phyloP scores from a whole-genome alignment of 2,797 vertebrate species.

The Sphaeramia orbicularis region DNA sequence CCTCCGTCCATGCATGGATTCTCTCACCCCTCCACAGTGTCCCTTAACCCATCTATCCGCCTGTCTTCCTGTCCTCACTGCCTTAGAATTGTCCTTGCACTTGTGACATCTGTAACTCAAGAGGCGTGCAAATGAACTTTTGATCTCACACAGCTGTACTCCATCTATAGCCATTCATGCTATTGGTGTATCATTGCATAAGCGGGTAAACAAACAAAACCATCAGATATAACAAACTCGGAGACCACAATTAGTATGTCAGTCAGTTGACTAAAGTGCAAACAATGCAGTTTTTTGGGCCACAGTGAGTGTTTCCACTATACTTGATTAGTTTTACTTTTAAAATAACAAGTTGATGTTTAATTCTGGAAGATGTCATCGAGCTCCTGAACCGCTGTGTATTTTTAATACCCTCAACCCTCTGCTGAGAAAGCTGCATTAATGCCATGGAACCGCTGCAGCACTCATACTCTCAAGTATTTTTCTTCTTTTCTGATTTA shows the following conservation, averaged over 20 bases:
- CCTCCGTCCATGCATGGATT: constrained; percentile 30
- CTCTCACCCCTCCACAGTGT: constrained; percentile 27
- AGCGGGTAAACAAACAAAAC: constrained; percentile 38
- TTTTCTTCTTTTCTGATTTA: background rate
- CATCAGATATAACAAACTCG: background rate
- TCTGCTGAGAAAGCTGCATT: too few relatives aligned
- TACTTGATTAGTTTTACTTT: too few relatives aligned
- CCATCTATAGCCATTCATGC: constrained; percentile 9
- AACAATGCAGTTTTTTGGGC: background rate
- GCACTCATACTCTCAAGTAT: background rate
- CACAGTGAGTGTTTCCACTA: background rate
- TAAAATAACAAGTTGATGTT: too few relatives aligned
- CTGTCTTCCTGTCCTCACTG: constrained; percentile 39
- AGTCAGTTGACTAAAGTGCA: background rate
- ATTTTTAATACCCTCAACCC: too few relatives aligned
- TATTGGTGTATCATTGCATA: constrained; percentile 1
- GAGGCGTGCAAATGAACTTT: constrained; percentile 26
- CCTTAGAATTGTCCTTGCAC: constrained; percentile 50
- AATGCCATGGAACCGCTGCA: constrained; percentile 28
- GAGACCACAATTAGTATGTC: background rate
- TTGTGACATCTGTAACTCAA: constrained; percentile 65
- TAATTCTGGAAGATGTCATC: too few relatives aligned
- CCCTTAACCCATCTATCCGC: constrained; percentile 45
- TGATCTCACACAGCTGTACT: constrained; percentile 38
- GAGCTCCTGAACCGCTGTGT: too few relatives aligned